Conservation (phyloP, 2,797 vertebrate genomes). For the Spizella passerina region DNA sequence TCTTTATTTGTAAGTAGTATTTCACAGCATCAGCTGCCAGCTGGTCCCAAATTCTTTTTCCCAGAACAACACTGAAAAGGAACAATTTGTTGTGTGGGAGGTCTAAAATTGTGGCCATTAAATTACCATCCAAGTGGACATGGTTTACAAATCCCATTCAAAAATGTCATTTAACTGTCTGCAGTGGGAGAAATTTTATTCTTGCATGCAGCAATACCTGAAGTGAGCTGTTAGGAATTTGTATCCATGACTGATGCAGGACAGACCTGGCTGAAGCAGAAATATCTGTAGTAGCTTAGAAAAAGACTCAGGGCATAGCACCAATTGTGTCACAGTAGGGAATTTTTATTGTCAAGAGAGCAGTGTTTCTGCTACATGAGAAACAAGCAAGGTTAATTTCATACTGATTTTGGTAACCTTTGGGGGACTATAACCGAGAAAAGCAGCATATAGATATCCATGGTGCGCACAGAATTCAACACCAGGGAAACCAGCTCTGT, state of each 20-base stretch:
- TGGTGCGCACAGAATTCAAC: background rate
- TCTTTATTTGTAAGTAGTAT: slow-evolving; percentile 40
- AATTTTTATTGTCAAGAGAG: slow-evolving; percentile 38
- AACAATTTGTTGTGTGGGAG: slow-evolving; percentile 65
- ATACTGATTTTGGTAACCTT: slow-evolving; percentile 49
- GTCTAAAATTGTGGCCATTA: slow-evolving; percentile 54
- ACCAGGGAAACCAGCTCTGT: slow-evolving; percentile 44
- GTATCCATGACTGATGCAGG: background rate
- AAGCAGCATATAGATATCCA: slow-evolving; percentile 45
- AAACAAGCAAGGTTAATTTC: slow-evolving; percentile 68
- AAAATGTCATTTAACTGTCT: slow-evolving; percentile 40
- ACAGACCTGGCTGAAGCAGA: background rate
- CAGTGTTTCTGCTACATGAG: slow-evolving; percentile 8
- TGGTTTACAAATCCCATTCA: slow-evolving; percentile 43
- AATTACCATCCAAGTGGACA: slow-evolving; percentile 61
- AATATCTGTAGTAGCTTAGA: slow-evolving; percentile 29
- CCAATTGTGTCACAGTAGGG: slow-evolving; percentile 24
- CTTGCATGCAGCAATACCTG: background rate
- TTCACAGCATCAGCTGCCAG: slow-evolving; percentile 48
- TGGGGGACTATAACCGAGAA: slow-evolving; percentile 38
- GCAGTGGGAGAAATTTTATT: background rate
- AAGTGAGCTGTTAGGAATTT: slow-evolving; percentile 10
- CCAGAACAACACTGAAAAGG: slow-evolving; percentile 42
- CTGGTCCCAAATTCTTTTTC: slow-evolving; percentile 36
- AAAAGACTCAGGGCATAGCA: background rate